Evolutionary conservation across 2,888 invertebrate species (phyloP).

Genomic region (Drosophila paracracens): DNA sequence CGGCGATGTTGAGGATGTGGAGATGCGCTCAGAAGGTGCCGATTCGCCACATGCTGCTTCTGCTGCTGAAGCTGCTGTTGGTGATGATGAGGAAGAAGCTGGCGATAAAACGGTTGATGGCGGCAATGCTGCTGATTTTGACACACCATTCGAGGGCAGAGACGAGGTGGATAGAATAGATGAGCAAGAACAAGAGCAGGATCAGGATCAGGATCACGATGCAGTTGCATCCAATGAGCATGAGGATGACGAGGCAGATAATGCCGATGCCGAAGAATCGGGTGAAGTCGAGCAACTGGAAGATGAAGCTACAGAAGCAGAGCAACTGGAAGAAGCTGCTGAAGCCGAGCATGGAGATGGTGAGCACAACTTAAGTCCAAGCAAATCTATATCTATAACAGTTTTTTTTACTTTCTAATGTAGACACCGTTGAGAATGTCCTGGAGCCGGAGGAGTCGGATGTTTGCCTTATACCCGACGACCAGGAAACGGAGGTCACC

Average conservation of each 20-base stretch:
- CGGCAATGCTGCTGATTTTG: slow-evolving; percentile 24
- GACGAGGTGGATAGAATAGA: slow-evolving; percentile 64
- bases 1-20: slow-evolving; percentile 56
- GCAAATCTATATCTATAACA: not conserved
- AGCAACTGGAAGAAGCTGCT: slow-evolving; percentile 36
- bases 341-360: slow-evolving; percentile 72
- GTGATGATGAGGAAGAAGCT: slow-evolving; percentile 38
- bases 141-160: slow-evolving; percentile 52
- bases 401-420: not conserved
- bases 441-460: slow-evolving; percentile 87
- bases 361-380: slow-evolving; percentile 23
- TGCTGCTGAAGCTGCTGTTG: slow-evolving; percentile 24
- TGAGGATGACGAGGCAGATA: slow-evolving; percentile 40
- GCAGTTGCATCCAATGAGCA: slow-evolving; percentile 23
- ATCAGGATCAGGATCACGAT: slow-evolving; percentile 43
- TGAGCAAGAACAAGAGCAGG: slow-evolving; percentile 51
- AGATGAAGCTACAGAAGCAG: slow-evolving; percentile 54
- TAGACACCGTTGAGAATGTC: slow-evolving; percentile 86
- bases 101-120: slow-evolving; percentile 25
- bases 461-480: slow-evolving; percentile 89
- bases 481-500: slow-evolving; percentile 88
- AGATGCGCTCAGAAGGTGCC: slow-evolving; percentile 64
- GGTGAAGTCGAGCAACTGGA: slow-evolving; percentile 51
- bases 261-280: slow-evolving; percentile 44
- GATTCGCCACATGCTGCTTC: slow-evolving; percentile 45